Base-by-base conservation (phyloP, 2,797 vertebrate species). In the Ctenopoma multispine region DNA sequence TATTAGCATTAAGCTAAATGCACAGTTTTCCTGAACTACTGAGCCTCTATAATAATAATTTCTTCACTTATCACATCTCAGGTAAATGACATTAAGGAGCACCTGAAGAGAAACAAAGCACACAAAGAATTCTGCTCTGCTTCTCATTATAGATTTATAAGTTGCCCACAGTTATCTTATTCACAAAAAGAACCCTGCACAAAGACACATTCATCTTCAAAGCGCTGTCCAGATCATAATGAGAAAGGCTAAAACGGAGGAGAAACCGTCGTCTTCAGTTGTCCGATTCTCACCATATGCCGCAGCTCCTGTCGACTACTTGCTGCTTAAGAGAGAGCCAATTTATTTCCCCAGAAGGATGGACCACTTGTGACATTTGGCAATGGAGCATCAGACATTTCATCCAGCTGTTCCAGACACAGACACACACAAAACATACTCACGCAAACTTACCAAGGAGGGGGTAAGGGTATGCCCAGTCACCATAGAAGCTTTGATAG, bases 291-390 rank as follows among this genome's bases (percentile, higher is more conserved):
- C 63, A 46, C 77, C 88, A 88, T 89, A 92, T 93, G 90, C 71
- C 77, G 75, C 47, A 7, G 84, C 84, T 85, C 82, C 88, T 88
- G 87, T 88, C 77, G 60, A 80, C 76, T 70, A 70, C 77, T 81
- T 65, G 34, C 82, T 86, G 81, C 84, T 90, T 87, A 91, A 87
- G 79, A 86, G 72, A 81, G 71, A 90, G 89, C 83, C 90, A 93
- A 93, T 92, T 92, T 90, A 93, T 92, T 92, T 85, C 79, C 73
- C 82, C 76, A 83, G 74, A 88, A 91, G 82, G 90, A 91, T 78
- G 79, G 82, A 88, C 87, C 63, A 83, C 87, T 92, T 88, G 87
- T 91, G 91, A 94, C 92, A 92, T 90, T 92, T 92, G 90, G 89
- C 82, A 84, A 86, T 77, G 75, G 66, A 82, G 82, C 78, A 58